Conservation (phyloP, 1,140 invertebrate species). For the Sycophaga agraensis region DNA sequence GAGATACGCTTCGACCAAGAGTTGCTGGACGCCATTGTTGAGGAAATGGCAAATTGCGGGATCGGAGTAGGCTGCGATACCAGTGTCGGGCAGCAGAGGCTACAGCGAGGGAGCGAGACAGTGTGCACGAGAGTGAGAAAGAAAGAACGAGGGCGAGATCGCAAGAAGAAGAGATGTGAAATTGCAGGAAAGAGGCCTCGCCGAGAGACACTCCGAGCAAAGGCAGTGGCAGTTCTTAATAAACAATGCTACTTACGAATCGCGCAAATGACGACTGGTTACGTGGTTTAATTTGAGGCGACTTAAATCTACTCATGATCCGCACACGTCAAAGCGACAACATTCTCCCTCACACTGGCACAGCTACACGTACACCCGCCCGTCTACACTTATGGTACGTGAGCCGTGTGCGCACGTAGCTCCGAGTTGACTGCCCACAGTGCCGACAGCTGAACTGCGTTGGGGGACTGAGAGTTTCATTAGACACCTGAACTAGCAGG, state of each 20-base stretch:
- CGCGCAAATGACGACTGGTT: conserved; percentile 20
- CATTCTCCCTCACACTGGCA: not conserved
- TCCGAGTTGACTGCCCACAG: too few relatives aligned
- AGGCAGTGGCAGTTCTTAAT: not conserved
- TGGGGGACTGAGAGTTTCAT: too few relatives aligned
- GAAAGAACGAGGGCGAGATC: not conserved
- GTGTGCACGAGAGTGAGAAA: too few relatives aligned
- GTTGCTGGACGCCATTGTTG: too few relatives aligned
- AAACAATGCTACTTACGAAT: conserved; percentile 19
- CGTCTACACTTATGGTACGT: not conserved
- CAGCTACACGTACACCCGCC: not conserved
- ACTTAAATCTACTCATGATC: conserved; percentile 27
- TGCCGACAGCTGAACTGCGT: too few relatives aligned
- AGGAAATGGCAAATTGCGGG: too few relatives aligned
- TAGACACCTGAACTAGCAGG: too few relatives aligned
- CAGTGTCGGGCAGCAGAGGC: too few relatives aligned
- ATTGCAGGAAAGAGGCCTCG: not conserved
- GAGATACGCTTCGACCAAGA: too few relatives aligned
- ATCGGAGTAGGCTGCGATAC: too few relatives aligned
- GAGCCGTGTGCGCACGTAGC: too few relatives aligned
- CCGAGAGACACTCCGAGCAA: not conserved
- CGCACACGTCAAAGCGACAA: conserved; percentile 24
- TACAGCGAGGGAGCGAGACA: too few relatives aligned
- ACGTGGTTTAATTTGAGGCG: conserved; percentile 25
- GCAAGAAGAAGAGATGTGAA: not conserved